A percentile compares a stretch with the other conserved stretches of the same genome.
phyloP scores from a whole-genome alignment of 2,888 invertebrate genomes.

The Rotaria macrura region DNA sequence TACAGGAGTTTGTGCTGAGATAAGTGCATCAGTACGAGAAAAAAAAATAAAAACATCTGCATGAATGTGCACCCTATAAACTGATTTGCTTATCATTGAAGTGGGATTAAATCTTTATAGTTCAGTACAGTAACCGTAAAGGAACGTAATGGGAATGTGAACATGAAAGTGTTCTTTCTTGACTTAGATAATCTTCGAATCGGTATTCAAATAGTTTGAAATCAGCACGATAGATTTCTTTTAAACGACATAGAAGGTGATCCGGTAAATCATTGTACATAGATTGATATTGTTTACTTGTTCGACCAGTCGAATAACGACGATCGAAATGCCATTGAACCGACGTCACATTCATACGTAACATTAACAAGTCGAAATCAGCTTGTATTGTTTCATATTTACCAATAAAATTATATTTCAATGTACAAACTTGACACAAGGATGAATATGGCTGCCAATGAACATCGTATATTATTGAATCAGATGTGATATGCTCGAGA shows the following conservation, averaged over 20 bases:
- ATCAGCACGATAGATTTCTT: neutral
- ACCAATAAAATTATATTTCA: conserved; percentile 77
- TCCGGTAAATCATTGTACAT: neutral
- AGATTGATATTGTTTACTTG: neutral
- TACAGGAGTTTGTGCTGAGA: no score
- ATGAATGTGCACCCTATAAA: no score
- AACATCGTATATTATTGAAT: conserved; percentile 55
- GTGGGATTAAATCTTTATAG: no score
- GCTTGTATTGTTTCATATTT: conserved; percentile 74
- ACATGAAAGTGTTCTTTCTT: neutral
- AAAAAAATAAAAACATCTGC: no score
- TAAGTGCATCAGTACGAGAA: no score
- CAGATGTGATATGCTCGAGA: neutral
- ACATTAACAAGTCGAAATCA: conserved; percentile 58
- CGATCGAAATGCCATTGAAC: neutral
- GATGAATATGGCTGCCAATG: conserved; percentile 76
- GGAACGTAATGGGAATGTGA: no score
- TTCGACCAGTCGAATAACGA: neutral
- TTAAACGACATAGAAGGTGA: neutral
- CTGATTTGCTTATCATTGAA: no score
- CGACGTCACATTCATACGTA: neutral
- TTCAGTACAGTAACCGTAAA: no score
- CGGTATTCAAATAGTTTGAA: neutral
- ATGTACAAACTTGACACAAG: conserved; percentile 73
- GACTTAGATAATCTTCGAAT: neutral